Conservation (phyloP, 2,797 vertebrate genomes). For the Micropoecilia bifurca region DNA sequence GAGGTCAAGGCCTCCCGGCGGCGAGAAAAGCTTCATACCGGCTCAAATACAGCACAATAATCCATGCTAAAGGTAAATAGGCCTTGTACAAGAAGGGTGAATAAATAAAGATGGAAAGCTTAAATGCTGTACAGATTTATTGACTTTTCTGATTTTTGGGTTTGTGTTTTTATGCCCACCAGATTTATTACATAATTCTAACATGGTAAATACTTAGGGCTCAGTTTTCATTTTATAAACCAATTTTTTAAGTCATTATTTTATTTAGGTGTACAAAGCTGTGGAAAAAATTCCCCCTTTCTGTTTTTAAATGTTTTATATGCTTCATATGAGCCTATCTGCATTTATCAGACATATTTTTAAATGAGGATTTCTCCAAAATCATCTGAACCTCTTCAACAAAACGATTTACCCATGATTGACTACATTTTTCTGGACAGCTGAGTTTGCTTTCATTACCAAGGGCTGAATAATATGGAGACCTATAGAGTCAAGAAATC, state of each 20-base stretch:
- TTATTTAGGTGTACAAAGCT: neutral
- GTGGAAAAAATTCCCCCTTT: neutral
- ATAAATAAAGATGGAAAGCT: neutral
- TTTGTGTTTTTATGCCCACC: neutral
- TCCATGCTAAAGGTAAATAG: slow-evolving; percentile 4
- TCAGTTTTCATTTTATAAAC: neutral
- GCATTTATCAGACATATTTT: neutral
- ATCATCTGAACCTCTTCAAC: neutral
- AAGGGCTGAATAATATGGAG: neutral
- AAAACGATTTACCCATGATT: neutral
- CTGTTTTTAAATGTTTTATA: neutral
- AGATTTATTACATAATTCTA: neutral
- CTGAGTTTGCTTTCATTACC: neutral
- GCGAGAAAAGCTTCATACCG: slow-evolving; percentile 23
- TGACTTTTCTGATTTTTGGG: neutral
- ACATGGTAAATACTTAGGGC: neutral
- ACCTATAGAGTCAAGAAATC: neutral
- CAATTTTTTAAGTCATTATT: neutral
- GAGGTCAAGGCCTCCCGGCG: slow-evolving; percentile 21
- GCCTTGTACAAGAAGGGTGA: neutral
- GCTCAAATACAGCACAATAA: neutral
- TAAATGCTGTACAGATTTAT: neutral
- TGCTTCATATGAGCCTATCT: neutral
- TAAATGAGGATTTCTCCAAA: neutral
- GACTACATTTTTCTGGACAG: neutral